These are phyloP conservation scores for Ataeniobius toweri DNA, from an alignment of 2,797 vertebrate genomes.

Conservation along the genomic window DNA sequence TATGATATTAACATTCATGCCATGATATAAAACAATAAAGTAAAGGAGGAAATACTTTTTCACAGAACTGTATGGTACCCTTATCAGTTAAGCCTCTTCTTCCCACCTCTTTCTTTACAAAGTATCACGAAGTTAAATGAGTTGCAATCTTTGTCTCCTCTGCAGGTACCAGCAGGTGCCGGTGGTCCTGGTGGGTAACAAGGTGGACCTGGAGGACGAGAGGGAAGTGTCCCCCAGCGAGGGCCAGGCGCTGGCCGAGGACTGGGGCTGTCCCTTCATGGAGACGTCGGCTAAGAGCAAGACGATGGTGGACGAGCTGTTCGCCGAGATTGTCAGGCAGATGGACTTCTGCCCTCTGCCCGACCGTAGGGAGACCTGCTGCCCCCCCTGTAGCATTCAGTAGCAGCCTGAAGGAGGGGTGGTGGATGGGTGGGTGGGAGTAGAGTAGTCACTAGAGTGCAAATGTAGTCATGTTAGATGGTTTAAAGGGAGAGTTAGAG, in stretches of 20 bases:
- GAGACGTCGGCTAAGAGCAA: constrained; percentile 97
- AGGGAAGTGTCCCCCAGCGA: constrained; percentile 90
- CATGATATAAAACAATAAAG: no score
- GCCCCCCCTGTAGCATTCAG: constrained; percentile 92
- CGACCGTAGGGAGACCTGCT: constrained; percentile 91
- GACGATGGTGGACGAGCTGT: constrained; percentile 97
- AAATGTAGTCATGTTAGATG: constrained; percentile 28
- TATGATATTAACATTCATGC: no score
- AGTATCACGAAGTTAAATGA: neutral
- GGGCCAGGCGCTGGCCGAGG: constrained; percentile 93
- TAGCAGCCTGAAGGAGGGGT: constrained; percentile 65
- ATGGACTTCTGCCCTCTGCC: constrained; percentile 98
- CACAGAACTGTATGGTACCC: neutral
- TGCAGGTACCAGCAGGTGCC: constrained; percentile 91
- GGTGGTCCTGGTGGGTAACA: constrained; percentile 94
- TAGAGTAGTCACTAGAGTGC: constrained; percentile 20
- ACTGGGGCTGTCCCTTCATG: constrained; percentile 98
- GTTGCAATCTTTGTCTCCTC: neutral
- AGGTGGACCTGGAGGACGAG: constrained; percentile 95
- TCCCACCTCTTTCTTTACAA: neutral
- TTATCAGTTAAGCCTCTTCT: neutral
- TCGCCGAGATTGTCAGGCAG: constrained; percentile 95
- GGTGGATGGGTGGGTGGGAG: constrained; percentile 21
- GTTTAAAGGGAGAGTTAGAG: constrained; percentile 15
- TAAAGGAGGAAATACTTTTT: neutral